Conservation (phyloP, 2,888 invertebrate genomes). For the Amiota communis region DNA sequence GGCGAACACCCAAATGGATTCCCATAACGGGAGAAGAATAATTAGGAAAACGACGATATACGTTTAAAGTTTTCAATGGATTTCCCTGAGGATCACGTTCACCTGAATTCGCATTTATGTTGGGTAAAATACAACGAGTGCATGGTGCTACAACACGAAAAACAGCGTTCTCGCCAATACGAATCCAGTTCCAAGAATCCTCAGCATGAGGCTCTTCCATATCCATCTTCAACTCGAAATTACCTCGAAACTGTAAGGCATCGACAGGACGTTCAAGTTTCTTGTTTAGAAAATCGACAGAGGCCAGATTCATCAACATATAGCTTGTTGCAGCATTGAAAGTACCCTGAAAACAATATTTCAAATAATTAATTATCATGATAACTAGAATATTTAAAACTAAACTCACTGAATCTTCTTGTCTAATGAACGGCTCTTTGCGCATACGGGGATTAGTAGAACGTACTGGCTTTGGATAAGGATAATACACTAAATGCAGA, state of each 20-base stretch:
- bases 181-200: slow-evolving; percentile 82
- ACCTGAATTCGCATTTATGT: slow-evolving; percentile 80
- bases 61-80: slow-evolving; percentile 77
- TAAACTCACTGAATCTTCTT: slow-evolving; percentile 59
- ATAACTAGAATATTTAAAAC: background rate
- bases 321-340: slow-evolving; percentile 81
- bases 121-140: slow-evolving; percentile 81
- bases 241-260: slow-evolving; percentile 79
- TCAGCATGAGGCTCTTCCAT: slow-evolving; percentile 78
- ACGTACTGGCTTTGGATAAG: slow-evolving; percentile 71
- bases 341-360: slow-evolving; percentile 74
- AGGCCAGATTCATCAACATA: slow-evolving; percentile 80
- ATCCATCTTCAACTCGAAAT: slow-evolving; percentile 79
- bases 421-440: slow-evolving; percentile 55
- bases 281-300: slow-evolving; percentile 79
- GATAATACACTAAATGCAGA: slow-evolving; percentile 78
- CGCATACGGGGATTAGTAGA: slow-evolving; percentile 58
- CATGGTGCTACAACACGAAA: slow-evolving; percentile 63
- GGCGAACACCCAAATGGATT: slow-evolving; percentile 74
- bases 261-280: slow-evolving; percentile 75
- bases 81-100: slow-evolving; percentile 76
- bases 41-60: slow-evolving; percentile 57
- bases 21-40: slow-evolving; percentile 74
- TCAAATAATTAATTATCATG: background rate
- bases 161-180: slow-evolving; percentile 73